Conservation (phyloP, 1,140 invertebrate species). For the Anoplophora glabripennis region DNA sequence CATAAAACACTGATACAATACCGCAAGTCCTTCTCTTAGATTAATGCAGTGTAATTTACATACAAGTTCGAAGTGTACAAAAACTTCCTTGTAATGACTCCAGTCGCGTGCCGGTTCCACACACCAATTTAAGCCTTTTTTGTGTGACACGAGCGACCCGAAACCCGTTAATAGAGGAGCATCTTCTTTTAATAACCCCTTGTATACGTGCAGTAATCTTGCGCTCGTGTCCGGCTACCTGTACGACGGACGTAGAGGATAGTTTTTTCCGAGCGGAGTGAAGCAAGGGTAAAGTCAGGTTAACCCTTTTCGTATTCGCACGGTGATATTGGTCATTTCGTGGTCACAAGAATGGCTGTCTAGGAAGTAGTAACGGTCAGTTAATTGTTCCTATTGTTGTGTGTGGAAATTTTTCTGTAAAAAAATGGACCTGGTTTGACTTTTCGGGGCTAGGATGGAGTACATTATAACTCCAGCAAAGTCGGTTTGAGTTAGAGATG, state of each 20-base stretch:
- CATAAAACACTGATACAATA: too few species aligned
- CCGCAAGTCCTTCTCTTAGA: too few species aligned
- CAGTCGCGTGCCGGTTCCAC: too few species aligned
- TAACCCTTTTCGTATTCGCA: background rate
- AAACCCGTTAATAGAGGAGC: constrained; percentile 14
- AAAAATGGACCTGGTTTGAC: too few species aligned
- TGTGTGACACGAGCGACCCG: background rate
- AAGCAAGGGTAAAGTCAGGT: background rate
- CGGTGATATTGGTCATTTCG: constrained; percentile 3
- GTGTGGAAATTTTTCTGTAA: too few species aligned
- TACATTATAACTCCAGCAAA: too few species aligned
- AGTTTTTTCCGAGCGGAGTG: background rate
- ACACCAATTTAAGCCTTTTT: background rate
- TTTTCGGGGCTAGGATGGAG: too few species aligned
- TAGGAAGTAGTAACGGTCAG: constrained; percentile 5
- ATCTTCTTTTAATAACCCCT: constrained; percentile 33
- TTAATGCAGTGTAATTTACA: too few species aligned
- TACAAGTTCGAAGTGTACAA: too few species aligned
- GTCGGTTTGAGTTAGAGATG: too few species aligned
- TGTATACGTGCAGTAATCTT: background rate
- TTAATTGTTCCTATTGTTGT: constrained; percentile 2
- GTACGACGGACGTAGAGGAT: background rate
- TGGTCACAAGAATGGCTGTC: background rate
- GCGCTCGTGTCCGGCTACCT: constrained; percentile 5
- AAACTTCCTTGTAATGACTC: too few species aligned